phyloP scores from a whole-genome alignment of 2,113 vertebrate species.

The Cranoglanis bouderius region DNA sequence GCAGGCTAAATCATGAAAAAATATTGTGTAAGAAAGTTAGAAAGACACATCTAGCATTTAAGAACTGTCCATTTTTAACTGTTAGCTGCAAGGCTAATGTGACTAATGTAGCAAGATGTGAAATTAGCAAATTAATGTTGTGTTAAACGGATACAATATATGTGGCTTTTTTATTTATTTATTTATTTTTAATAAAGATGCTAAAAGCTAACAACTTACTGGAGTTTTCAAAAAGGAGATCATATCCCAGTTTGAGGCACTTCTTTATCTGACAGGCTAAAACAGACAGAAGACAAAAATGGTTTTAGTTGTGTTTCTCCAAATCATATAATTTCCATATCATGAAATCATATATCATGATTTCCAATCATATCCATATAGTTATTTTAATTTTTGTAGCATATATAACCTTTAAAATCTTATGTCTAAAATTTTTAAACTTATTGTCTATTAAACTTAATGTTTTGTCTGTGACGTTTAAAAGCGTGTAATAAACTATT shows the following conservation, averaged over 20 bases:
- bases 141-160: neutral
- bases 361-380: too few relatives aligned
- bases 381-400: neutral
- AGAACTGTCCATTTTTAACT: neutral
- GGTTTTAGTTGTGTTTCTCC: neutral
- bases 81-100: neutral
- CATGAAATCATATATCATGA: too few relatives aligned
- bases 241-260: slow-evolving; percentile 36
- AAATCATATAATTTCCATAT: neutral
- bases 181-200: neutral
- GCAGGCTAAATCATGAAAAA: neutral
- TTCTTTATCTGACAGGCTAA: neutral
- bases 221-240: slow-evolving; percentile 39
- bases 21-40: neutral
- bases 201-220: slow-evolving; percentile 24
- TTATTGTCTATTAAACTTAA: neutral
- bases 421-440: neutral
- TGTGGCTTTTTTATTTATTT: neutral
- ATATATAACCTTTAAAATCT: neutral
- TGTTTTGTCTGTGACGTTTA: neutral
- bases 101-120: neutral
- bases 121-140: neutral
- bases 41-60: neutral
- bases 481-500: too few relatives aligned
- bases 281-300: neutral